Evolutionary conservation across 1,140 invertebrate species (phyloP).

Genomic region (Bacillus rossius): DNA sequence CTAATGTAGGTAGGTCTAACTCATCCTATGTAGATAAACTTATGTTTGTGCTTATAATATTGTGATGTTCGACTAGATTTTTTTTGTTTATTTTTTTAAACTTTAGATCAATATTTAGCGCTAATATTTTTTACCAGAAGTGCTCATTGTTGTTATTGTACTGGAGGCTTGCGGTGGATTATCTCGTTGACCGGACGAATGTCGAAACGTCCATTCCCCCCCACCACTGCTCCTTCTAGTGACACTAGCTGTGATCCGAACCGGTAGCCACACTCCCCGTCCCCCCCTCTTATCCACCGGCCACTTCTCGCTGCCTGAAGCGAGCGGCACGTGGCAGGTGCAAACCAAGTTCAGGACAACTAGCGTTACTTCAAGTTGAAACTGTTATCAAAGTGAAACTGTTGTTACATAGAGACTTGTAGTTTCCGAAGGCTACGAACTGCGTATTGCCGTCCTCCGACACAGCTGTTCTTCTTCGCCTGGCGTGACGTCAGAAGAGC

Average conservation of each 20-base stretch:
- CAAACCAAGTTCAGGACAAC: conserved; percentile 2
- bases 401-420: background rate
- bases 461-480: too few species aligned
- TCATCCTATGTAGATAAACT: background rate
- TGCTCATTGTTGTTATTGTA: conserved; percentile 30
- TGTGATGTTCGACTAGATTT: too few species aligned
- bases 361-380: background rate
- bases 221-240: background rate
- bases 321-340: background rate
- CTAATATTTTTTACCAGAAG: conserved; percentile 39
- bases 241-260: conserved; percentile 3
- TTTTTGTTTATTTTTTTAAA: too few species aligned
- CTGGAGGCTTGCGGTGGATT: conserved; percentile 1
- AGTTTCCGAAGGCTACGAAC: too few species aligned
- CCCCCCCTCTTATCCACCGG: background rate
- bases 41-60: too few species aligned
- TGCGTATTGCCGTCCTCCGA: too few species aligned
- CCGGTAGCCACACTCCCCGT: background rate
- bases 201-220: background rate
- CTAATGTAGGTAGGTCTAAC: too few species aligned
- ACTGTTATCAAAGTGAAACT: background rate
- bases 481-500: too few species aligned
- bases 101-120: conserved; percentile 8
- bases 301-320: background rate
- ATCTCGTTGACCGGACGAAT: background rate